Base-by-base conservation (phyloP, 1,140 invertebrate species). In the Cephus cinctus region DNA sequence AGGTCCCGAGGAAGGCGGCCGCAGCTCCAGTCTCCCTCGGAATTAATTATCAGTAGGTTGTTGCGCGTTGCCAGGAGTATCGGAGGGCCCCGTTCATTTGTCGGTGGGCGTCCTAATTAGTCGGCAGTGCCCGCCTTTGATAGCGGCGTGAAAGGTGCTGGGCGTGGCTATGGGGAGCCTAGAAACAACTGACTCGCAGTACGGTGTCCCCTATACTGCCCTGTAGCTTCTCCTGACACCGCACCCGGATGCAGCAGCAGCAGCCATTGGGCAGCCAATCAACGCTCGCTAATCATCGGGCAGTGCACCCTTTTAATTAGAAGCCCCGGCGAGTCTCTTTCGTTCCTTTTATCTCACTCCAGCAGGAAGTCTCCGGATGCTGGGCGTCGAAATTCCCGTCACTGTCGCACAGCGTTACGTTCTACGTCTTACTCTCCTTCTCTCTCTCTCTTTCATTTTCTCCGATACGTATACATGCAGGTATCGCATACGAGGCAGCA, bases 81-180 rank as follows among this genome's bases (percentile, higher is more conserved):
- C 25, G 6, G 6, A 6, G 6, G 25, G 6, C 25, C 25, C 6
- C 48, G 49, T 61, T 72, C 71, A 72, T 75, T 73, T 72, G 70
- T 66, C 63, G 60, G 69, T 72, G 71, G 72, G 72, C 72, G 72
- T 73, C 61, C 65, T 75, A 75, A 75, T 75, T 75, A 75, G 67
- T 73, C 61, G 51, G 56, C 40, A 42, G 67, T 73, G 65, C 67
- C 68, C 71, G 71, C 71, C 72, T 75, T 70, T 72, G 65, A 70
- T 65, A 64, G 53, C 44, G 56, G 57, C 60, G 60, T 54, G 63
- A 69, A 67, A 67, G 64, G 65, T 68, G 64, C 56, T 67, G 70
- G 72, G 72, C 72, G 72, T 75, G 72, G 71, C 68, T 64, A 65
- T 4, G 54, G 59, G 63, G 58, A 59, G 61, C 59, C 60, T 68